Conservation (phyloP, 64 coral and sea anemone genomes). For the Pachyseris speciosa region DNA sequence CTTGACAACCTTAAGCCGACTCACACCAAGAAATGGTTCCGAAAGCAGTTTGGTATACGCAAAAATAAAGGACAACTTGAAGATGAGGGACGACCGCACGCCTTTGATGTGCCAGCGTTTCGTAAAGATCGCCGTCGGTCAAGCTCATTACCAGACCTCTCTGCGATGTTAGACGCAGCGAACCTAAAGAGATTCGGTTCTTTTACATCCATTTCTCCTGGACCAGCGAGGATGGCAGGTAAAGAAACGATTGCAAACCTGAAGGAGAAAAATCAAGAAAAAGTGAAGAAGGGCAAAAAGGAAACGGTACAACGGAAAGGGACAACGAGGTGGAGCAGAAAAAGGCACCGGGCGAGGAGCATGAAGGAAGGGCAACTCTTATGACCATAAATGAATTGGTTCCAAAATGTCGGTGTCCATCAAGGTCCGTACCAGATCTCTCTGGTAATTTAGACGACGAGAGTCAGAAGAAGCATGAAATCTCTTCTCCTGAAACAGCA, state of each 20-base stretch:
- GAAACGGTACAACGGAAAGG: no score
- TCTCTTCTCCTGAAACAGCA: not conserved
- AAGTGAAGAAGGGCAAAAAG: slow-evolving; percentile 1
- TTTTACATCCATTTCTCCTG: not conserved
- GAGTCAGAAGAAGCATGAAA: not conserved
- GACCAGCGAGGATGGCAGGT: not conserved
- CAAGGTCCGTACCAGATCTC: not conserved
- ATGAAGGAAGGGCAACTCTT: no score
- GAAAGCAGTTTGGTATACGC: slow-evolving; percentile 82
- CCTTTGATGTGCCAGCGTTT: not conserved
- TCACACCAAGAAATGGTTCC: slow-evolving; percentile 79
- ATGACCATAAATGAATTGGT: no score
- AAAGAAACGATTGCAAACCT: not conserved
- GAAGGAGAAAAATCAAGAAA: not conserved
- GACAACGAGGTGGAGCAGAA: not conserved
- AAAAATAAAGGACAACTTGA: slow-evolving; percentile 12
- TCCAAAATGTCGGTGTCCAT: not conserved
- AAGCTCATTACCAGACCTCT: slow-evolving; percentile 86
- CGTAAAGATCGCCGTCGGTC: slow-evolving; percentile 33
- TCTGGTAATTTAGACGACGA: not conserved
- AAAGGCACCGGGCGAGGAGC: no score
- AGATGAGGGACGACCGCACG: not conserved
- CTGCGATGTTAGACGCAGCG: slow-evolving; percentile 82
- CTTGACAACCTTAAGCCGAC: not conserved
- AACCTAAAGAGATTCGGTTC: slow-evolving; percentile 19